Evolutionary conservation across 2,797 vertebrate species (phyloP), one percentile per base, ranked within the genome.

Genomic region (Merluccius polli): DNA sequence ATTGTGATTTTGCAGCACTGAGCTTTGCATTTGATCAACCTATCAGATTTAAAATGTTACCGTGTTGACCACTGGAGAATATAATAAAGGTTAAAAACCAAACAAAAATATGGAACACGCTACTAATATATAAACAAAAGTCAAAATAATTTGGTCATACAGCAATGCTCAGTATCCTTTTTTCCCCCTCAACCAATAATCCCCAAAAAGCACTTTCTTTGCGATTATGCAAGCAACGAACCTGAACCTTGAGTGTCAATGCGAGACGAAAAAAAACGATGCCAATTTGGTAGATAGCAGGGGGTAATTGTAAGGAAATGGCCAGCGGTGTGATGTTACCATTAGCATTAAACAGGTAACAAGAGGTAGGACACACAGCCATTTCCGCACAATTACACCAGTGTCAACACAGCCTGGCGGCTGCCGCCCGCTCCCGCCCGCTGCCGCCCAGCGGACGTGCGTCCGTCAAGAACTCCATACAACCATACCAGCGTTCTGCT

Each of bases 271-370:
- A 65, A 12, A 78, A 83, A 84, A 85, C 73, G 76, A 86, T 78
- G 87, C 85, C 85, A 87, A 87, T 87, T 78, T 78, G 81, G 81
- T 79, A 80, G 85, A 87, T 85, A 85, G 88, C 84, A 80, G 80
- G 82, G 82, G 87, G 91, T 89, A 94, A 94, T 94, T 94, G 91
- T 93, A 88, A 87, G 86, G 92, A 94, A 94, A 95, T 95, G 93
- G 92, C 94, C 92, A 83, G 87, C 80, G 86, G 88, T 92, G 91
- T 91, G 89, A 94, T 93, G 93, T 95, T 94, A 94, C 94, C 94
- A 94, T 94, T 87, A 93, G 87, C 92, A 85, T 90, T 91, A 59
- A 92, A 94, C 94, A 94, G 94, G 94, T 94, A 95, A 95, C 94
- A 94, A 86, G 94, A 95, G 94, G 94, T 95, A 95, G 93, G 90